These are phyloP conservation scores for Drosophila setosimentum DNA, from an alignment of 2,888 invertebrate species.

Conservation along the genomic window DNA sequence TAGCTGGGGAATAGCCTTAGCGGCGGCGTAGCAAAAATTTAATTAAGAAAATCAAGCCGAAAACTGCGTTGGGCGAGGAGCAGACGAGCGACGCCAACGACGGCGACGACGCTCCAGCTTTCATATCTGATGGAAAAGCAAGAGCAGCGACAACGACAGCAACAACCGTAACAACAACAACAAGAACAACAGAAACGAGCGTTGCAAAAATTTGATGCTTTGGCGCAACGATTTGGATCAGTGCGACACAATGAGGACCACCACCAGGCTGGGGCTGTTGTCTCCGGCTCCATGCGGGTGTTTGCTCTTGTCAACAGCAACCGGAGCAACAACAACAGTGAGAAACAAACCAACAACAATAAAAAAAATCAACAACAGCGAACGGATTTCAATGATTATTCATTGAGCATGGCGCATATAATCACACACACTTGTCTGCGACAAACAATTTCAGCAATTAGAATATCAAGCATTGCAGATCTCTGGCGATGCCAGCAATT, in stretches of 20 bases:
- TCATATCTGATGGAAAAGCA: constrained; percentile 80
- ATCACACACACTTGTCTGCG: constrained; percentile 73
- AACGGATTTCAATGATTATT: constrained; percentile 76
- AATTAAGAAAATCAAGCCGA: constrained; percentile 81
- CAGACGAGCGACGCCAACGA: constrained; percentile 63
- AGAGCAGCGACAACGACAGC: constrained; percentile 65
- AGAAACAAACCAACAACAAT: constrained; percentile 17
- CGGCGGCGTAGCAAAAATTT: constrained; percentile 80
- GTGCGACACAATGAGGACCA: constrained; percentile 79
- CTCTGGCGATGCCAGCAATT: constrained; percentile 70
- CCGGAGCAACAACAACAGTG: constrained; percentile 21
- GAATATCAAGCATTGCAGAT: constrained; percentile 80
- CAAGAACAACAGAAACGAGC: constrained; percentile 70
- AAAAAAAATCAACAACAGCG: constrained; percentile 26
- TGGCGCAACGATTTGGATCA: constrained; percentile 69
- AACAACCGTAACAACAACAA: constrained; percentile 45
- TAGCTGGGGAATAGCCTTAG: constrained; percentile 66
- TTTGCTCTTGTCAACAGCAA: constrained; percentile 60
- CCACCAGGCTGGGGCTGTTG: constrained; percentile 66
- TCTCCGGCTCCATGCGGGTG: constrained; percentile 62
- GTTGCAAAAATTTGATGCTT: constrained; percentile 76
- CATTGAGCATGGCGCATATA: constrained; percentile 75
- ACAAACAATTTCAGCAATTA: constrained; percentile 81
- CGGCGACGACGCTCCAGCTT: constrained; percentile 76
- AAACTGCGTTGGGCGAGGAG: constrained; percentile 73